phyloP scores from a whole-genome alignment of 2,113 vertebrate genomes.

The Oostethus manadensis region DNA sequence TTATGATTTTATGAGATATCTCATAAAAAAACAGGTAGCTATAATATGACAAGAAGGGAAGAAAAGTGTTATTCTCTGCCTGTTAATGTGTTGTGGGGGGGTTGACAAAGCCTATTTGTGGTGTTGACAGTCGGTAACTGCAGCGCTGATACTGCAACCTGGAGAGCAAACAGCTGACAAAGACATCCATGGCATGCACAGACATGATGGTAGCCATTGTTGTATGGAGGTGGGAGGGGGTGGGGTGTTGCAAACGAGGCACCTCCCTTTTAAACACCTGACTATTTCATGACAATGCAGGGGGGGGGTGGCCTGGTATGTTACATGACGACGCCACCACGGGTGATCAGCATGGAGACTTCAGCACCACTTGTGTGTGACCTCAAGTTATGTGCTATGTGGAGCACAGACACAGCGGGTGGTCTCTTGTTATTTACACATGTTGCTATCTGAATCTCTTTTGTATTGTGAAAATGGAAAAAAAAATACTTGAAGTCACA shows the following conservation, averaged over 20 bases:
- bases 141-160: slow-evolving; percentile 36
- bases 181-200: slow-evolving; percentile 49
- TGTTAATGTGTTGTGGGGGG: neutral
- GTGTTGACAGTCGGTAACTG: slow-evolving; percentile 26
- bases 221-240: slow-evolving; percentile 5
- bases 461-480: too few relatives aligned
- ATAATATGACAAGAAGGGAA: neutral
- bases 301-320: slow-evolving; percentile 10
- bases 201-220: slow-evolving; percentile 27
- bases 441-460: neutral
- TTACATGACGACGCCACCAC: slow-evolving; percentile 49
- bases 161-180: slow-evolving; percentile 56
- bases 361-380: slow-evolving; percentile 35
- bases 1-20: too few relatives aligned
- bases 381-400: slow-evolving; percentile 25
- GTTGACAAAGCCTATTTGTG: slow-evolving; percentile 25
- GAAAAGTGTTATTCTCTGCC: neutral
- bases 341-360: slow-evolving; percentile 35
- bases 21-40: too few relatives aligned
- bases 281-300: neutral
- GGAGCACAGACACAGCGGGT: slow-evolving; percentile 18
- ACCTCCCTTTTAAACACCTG: slow-evolving; percentile 2
- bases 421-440: neutral
- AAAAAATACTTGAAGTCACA: neutral
- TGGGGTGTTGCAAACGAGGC: slow-evolving; percentile 25